Conservation (phyloP, 2,797 vertebrate species). For the Liasis olivaceus region DNA sequence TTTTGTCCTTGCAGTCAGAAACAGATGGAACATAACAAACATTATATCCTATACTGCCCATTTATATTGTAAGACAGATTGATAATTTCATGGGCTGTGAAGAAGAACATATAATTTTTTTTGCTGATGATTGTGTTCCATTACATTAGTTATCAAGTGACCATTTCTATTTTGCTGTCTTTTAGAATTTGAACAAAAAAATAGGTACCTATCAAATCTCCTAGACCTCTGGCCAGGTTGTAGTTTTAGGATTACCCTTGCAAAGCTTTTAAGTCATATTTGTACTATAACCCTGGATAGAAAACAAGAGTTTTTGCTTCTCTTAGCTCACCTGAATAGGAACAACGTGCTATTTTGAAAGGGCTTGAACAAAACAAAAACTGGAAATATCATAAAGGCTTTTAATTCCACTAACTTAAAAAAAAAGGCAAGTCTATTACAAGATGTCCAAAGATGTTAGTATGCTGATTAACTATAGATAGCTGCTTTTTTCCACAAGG, state of each 20-base stretch:
- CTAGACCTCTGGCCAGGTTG: not conserved
- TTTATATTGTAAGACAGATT: too few species aligned
- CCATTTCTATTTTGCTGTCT: too few species aligned
- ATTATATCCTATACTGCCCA: too few species aligned
- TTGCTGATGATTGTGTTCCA: too few species aligned
- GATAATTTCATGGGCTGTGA: too few species aligned
- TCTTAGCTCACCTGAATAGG: not conserved
- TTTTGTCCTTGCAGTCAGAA: too few species aligned
- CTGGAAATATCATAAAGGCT: not conserved
- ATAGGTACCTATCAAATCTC: not conserved
- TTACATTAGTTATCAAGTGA: too few species aligned
- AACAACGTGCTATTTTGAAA: not conserved
- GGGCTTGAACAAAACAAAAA: not conserved
- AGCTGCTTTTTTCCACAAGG: not conserved
- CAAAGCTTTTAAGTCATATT: not conserved
- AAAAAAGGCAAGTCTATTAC: not conserved
- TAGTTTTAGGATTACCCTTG: not conserved
- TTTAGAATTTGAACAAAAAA: not conserved
- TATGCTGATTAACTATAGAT: not conserved
- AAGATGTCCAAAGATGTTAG: not conserved
- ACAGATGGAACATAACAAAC: too few species aligned
- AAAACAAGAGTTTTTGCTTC: not conserved
- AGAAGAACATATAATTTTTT: too few species aligned
- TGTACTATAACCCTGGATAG: not conserved
- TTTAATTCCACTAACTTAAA: not conserved